These are phyloP conservation scores for Psittacula cyanocephala DNA, from an alignment of 2,113 vertebrate species.

Conservation along the genomic window DNA sequence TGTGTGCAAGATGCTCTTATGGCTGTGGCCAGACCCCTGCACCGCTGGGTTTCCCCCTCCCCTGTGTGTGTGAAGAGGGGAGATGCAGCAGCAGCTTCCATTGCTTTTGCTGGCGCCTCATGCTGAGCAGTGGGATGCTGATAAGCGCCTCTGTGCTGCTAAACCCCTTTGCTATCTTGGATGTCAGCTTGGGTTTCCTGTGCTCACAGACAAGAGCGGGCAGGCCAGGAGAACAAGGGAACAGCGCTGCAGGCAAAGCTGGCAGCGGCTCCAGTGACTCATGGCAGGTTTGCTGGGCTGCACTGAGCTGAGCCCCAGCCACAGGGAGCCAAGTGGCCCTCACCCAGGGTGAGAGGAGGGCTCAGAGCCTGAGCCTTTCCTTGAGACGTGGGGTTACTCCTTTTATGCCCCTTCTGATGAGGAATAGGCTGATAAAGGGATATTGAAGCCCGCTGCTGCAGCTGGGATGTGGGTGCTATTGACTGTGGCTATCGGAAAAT, in stretches of 20 bases:
- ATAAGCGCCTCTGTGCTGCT: neutral
- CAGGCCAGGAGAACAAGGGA: neutral
- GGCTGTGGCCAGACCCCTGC: neutral
- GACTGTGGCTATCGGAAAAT: neutral
- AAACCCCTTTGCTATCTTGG: neutral
- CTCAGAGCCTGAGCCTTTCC: neutral
- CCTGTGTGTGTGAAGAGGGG: accelerated
- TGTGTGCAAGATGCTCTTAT: neutral
- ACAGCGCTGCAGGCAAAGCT: neutral
- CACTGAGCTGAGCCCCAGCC: neutral
- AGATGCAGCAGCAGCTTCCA: neutral
- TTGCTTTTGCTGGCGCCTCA: neutral
- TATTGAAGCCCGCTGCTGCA: neutral
- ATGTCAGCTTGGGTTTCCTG: neutral
- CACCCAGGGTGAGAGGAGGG: neutral
- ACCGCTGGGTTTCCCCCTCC: accelerated
- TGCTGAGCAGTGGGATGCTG: neutral
- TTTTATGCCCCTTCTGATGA: neutral
- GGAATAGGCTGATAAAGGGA: neutral
- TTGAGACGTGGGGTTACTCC: neutral
- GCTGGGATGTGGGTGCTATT: accelerated
- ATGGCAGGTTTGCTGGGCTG: neutral
- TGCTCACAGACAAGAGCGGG: neutral
- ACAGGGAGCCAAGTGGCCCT: neutral
- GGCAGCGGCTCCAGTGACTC: neutral